Conservation (phyloP, 1,140 invertebrate species). For the Drosophila tropicalis region DNA sequence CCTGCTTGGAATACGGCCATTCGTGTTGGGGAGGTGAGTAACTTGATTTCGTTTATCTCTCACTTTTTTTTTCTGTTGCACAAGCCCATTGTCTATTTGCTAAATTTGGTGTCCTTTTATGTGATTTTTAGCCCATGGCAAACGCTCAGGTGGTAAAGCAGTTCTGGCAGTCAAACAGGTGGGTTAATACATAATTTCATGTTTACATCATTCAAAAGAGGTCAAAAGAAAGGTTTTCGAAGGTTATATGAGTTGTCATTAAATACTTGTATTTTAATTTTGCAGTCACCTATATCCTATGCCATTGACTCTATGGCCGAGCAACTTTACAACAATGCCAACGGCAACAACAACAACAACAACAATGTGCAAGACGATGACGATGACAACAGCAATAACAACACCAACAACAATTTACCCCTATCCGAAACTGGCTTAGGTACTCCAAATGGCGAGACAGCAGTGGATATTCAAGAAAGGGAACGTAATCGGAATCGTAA, state of each 20-base stretch:
- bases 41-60: not conserved
- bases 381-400: conserved; percentile 39
- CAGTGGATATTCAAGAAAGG: not conserved
- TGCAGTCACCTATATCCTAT: conserved; percentile 33
- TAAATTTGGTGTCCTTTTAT: conserved; percentile 14
- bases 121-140: conserved; percentile 66
- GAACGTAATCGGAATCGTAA: conserved; percentile 41
- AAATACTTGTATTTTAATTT: not conserved
- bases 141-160: conserved; percentile 61
- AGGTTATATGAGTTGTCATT: too few relatives aligned
- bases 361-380: conserved; percentile 41
- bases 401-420: conserved; percentile 35
- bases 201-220: not conserved
- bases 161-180: conserved; percentile 58
- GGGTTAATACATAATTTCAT: not conserved
- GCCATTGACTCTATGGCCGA: conserved; percentile 47
- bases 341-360: conserved; percentile 23
- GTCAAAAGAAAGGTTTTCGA: too few relatives aligned
- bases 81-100: conserved; percentile 21
- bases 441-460: not conserved
- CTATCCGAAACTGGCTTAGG: conserved; percentile 21
- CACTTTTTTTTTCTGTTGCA: not conserved
- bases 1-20: conserved; percentile 81
- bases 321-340: conserved; percentile 52
- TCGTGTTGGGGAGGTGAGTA: conserved; percentile 82